Base-by-base conservation (phyloP, 2,888 invertebrate species). In the Camptogramma bilineatum region DNA sequence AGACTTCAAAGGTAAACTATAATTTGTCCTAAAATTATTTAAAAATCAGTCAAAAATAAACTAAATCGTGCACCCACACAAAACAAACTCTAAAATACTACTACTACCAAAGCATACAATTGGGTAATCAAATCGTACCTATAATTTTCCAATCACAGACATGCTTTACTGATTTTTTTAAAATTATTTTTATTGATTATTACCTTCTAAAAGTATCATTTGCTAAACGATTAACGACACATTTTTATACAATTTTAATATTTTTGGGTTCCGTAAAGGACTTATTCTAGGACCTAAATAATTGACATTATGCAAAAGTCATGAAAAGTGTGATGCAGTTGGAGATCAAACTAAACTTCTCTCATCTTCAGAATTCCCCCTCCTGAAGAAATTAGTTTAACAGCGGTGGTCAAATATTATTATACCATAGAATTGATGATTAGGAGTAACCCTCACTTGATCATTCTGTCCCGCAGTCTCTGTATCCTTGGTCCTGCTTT, bases 131-230 rank as follows among this genome's bases (percentile, higher is more conserved):
- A 31, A 31, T 31, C 10, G 51, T 21, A 28, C 17, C 2, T 51
- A 21, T 19, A 55, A 47, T 24, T 44, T 52, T 56, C 44, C 61
- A 53, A 61, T 66, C 54, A 54, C 52, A 59, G 63, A 62, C 52
- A 66, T 50, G 63, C 53, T 34, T 62, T 46, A 47, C 52, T 55
- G 31, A 31, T 47, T 55, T 17, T 16, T 55, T 28, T 28, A 31
- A 5, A 17, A 31, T 16, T 16, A 52, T 17, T 7, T 13, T 34
- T 34, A 24, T 10, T 10, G 2, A 13, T 2, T 8, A 28, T 0
- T 28, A 28, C 24, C 16, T 44, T 19, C 18, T 51, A 51, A 28
- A 28, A 17, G 17, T 17, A 31, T 31, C 3, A 34, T 13, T 28
- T 1, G 4, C 31, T 19, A 34, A 19, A 54, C 34, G 19, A 13